Evolutionary conservation across 2,113 vertebrate genomes (phyloP).

Genomic region (Pseudorasbora parva): DNA sequence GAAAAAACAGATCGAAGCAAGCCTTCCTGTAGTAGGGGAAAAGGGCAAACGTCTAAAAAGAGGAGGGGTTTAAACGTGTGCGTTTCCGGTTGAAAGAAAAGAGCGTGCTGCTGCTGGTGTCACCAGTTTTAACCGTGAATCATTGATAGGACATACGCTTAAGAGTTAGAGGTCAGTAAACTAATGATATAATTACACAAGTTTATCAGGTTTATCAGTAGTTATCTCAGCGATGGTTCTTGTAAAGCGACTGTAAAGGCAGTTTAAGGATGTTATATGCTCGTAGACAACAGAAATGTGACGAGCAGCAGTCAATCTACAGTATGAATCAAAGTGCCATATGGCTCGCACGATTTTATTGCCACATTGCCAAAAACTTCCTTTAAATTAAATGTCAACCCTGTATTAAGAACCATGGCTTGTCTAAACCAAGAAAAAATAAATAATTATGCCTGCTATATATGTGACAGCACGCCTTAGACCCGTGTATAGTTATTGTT

Average conservation of each 20-base stretch:
- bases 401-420: neutral
- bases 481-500: neutral
- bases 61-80: neutral
- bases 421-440: neutral
- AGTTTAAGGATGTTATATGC: neutral
- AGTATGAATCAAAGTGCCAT: neutral
- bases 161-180: neutral
- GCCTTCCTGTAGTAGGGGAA: neutral
- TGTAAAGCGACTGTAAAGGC: neutral
- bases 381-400: neutral
- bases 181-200: neutral
- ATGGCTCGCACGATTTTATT: too few relatives aligned
- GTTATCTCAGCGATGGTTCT: neutral
- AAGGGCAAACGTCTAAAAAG: neutral
- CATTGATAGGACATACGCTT: constrained; percentile 21
- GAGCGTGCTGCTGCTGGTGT: neutral
- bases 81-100: constrained; percentile 43
- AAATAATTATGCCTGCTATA: neutral
- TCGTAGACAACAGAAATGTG: neutral
- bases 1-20: too few relatives aligned
- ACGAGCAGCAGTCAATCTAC: neutral
- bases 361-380: neutral
- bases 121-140: constrained; percentile 35
- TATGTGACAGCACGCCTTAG: neutral
- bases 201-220: neutral